Percentiles rank a stretch among this genome's conserved stretches.
Conservation (phyloP, 2,888 invertebrate species). For the Anorthoa munda region DNA sequence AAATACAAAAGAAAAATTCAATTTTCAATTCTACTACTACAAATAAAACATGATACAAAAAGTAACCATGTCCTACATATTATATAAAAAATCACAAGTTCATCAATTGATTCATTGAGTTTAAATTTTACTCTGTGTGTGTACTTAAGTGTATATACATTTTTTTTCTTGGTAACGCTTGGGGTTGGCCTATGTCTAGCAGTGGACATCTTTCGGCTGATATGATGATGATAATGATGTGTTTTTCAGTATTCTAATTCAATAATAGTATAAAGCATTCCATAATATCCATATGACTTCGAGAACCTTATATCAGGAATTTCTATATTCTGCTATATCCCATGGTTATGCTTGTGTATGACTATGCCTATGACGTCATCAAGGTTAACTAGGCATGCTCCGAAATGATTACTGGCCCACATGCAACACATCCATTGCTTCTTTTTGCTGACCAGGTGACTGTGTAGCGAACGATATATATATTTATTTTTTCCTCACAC, state of each 20-base stretch:
- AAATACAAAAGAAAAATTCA: background rate
- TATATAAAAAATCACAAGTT: background rate
- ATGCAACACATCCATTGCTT: conserved; percentile 61
- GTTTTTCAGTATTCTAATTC: too few species aligned
- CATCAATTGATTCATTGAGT: background rate
- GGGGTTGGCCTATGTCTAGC: too few species aligned
- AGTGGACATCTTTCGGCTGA: too few species aligned
- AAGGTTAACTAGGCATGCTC: conserved; percentile 45
- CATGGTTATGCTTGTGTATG: conserved; percentile 41
- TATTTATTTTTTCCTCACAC: too few species aligned
- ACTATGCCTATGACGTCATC: conserved; percentile 38
- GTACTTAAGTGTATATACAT: too few species aligned
- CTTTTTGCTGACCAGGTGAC: background rate
- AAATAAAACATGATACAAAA: background rate
- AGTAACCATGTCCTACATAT: background rate
- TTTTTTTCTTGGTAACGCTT: too few species aligned
- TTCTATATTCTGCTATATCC: background rate
- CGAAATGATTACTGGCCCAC: conserved; percentile 49
- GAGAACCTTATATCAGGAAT: background rate
- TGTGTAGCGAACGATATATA: background rate
- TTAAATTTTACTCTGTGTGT: background rate
- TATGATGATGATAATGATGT: too few species aligned
- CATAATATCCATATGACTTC: background rate
- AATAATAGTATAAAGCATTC: background rate
- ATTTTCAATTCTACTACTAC: background rate